These are phyloP conservation scores for Heliothis virescens DNA, from an alignment of 1,140 invertebrate species.

Conservation along the genomic window DNA sequence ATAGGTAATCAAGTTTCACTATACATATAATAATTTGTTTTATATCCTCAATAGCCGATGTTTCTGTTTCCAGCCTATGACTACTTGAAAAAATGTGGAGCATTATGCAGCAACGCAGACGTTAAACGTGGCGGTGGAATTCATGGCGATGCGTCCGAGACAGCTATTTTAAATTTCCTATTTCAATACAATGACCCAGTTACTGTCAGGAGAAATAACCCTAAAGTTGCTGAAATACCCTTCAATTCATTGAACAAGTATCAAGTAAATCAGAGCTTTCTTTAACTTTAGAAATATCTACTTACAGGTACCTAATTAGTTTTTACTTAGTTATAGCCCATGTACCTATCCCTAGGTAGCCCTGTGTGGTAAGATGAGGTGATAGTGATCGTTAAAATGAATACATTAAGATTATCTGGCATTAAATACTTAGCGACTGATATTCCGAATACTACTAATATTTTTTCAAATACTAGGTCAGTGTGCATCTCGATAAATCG, in stretches of 20 bases:
- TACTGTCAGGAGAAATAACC: conserved; percentile 60
- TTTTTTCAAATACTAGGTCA: conserved; percentile 90
- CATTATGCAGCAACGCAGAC: conserved; percentile 70
- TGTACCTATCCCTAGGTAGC: no score
- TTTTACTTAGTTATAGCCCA: background rate
- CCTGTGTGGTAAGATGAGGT: no score
- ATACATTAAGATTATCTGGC: background rate
- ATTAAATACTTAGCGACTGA: background rate
- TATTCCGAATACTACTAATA: conserved; percentile 89
- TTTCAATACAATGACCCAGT: conserved; percentile 63
- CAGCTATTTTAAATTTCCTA: conserved; percentile 77
- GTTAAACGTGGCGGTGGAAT: conserved; percentile 57
- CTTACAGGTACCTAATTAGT: background rate
- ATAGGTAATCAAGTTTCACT: no score
- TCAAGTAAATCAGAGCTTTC: conserved; percentile 85
- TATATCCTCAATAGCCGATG: background rate
- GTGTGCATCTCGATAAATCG: conserved; percentile 88
- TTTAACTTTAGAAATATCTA: conserved; percentile 65
- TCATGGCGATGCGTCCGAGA: conserved; percentile 76
- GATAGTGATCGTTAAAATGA: no score
- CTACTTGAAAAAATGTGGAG: conserved; percentile 68
- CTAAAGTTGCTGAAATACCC: conserved; percentile 83
- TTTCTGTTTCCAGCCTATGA: conserved; percentile 61
- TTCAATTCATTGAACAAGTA: conserved; percentile 85
- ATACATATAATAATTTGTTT: no score